phyloP scores from a whole-genome alignment of 2,888 invertebrate species.

The Aquatica leii region DNA sequence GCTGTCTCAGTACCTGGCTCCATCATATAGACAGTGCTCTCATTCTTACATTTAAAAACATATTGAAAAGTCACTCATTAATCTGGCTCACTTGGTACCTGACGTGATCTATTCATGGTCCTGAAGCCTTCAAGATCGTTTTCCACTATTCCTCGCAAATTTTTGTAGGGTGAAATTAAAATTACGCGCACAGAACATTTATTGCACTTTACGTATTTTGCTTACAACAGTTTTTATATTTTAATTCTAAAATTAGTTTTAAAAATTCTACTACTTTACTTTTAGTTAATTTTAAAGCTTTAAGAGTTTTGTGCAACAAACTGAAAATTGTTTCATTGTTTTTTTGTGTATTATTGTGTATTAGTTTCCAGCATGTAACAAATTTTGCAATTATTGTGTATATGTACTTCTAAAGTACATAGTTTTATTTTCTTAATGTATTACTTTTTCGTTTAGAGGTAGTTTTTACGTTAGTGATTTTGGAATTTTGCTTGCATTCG shows the following conservation, averaged over 20 bases:
- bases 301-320: conserved; percentile 23
- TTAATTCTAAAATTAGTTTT: conserved; percentile 7
- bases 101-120: conserved; percentile 45
- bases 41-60: conserved; percentile 44
- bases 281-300: conserved; percentile 21
- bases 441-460: conserved; percentile 21
- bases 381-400: conserved; percentile 19
- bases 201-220: conserved; percentile 13
- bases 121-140: conserved; percentile 36
- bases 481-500: conserved; percentile 28
- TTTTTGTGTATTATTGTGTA: conserved; percentile 26
- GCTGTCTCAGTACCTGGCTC: conserved; percentile 59
- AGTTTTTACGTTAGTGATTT: conserved; percentile 32
- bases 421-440: conserved; percentile 33
- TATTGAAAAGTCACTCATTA: conserved; percentile 44
- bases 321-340: conserved; percentile 11
- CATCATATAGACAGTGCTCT: conserved; percentile 48
- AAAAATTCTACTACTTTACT: conserved; percentile 10
- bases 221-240: neutral
- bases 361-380: conserved; percentile 23
- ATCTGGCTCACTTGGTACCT: conserved; percentile 50
- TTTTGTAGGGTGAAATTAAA: conserved; percentile 28
- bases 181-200: conserved; percentile 31
- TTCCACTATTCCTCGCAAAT: conserved; percentile 27
- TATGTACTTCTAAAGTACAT: conserved; percentile 36